Evolutionary conservation across 2,888 invertebrate genomes (phyloP), one percentile per base, ranked within the genome.

Genomic region (Amiota communis): DNA sequence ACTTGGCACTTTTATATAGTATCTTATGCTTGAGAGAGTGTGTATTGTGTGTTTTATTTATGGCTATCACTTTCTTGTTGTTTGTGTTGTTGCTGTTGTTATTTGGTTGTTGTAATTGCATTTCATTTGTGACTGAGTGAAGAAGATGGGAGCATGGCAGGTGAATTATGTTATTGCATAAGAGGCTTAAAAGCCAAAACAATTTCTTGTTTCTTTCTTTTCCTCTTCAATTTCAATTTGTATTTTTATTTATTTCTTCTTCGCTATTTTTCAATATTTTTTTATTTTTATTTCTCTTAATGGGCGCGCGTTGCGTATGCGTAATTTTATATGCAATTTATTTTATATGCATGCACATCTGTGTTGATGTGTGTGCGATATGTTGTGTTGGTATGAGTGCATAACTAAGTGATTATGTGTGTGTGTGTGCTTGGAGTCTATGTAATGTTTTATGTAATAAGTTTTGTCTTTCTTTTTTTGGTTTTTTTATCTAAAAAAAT

Each of bases 371-470:
- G 63, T 13, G 46, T 11, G 12, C 46, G 63, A 23, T 36, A 36
- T 46, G 12, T 46, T 63, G 46, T 63, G 46, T 17, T 11, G 57
- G 12, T 4, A 53, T 65, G 64, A 15, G 15, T n/a, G n/a, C 48
- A 9, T 65, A n/a, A n/a, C n/a, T n/a, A 11, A 48, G 48, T 47
- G 10, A 17, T 17, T 17, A 11, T 65, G 48, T 47, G 10, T 48
- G 48, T 48, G 11, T 65, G 17, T 15, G 10, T 53, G 57, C 20
- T n/a, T 46, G 15, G 15, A 23, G 56, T 2, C 12, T 2, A 15
- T 48, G 48, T n/a, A 56, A 46, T 57, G 23, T 48, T 65, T 65
- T 65, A 65, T 65, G 65, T 65, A 65, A 65, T 48, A 48, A 65
- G 61, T 51, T 20, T 15, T 17, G 51, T 56, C n/a, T n/a, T n/a